Evolutionary conservation across 2,113 vertebrate genomes (phyloP).

Genomic region (Lamprologus callipterus): DNA sequence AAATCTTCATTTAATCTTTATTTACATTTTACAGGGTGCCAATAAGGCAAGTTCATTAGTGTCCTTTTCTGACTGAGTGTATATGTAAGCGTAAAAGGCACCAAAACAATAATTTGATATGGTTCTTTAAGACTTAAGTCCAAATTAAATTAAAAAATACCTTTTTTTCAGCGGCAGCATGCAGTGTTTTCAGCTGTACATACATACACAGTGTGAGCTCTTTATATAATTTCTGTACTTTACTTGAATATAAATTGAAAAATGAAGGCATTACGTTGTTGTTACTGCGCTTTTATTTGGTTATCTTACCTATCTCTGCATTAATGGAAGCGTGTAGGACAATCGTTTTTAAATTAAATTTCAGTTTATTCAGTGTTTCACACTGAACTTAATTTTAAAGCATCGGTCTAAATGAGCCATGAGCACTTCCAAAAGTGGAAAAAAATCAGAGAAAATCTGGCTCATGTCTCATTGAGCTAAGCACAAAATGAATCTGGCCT

Average conservation of each 20-base stretch:
- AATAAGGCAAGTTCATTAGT: not conserved
- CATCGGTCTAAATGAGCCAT: not conserved
- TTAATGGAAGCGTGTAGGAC: not conserved
- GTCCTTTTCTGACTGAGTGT: not conserved
- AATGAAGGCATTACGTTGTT: not conserved
- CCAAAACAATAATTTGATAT: not conserved
- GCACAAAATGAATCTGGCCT: constrained; percentile 32
- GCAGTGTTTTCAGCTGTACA: not conserved
- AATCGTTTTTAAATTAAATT: not conserved
- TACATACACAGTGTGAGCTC: not conserved
- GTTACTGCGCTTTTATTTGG: not conserved
- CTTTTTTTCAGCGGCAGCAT: not conserved
- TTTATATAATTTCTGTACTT: not conserved
- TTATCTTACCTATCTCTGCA: not conserved
- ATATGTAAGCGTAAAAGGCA: not conserved
- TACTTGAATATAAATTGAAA: not conserved
- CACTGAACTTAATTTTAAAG: not conserved
- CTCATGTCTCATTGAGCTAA: not conserved
- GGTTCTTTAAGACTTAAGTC: not conserved
- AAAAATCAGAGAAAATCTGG: not conserved
- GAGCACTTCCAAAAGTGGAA: not conserved
- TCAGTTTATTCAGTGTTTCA: constrained; percentile 3
- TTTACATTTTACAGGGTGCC: not conserved
- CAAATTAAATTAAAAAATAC: not conserved
- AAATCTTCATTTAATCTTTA: not conserved